Conservation (phyloP, 1,140 invertebrate genomes). For the Atta cephalotes region DNA sequence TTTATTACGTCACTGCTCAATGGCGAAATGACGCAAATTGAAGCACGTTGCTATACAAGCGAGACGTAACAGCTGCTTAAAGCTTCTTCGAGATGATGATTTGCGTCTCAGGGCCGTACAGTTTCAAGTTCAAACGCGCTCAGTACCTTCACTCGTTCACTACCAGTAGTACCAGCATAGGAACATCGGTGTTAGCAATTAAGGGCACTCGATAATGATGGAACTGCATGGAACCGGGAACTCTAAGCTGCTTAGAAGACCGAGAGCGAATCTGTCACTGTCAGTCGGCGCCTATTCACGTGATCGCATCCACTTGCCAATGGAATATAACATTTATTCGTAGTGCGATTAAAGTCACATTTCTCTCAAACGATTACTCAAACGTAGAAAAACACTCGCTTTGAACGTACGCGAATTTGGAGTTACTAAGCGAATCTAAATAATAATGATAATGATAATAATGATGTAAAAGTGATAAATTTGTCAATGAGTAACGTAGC, state of each 20-base stretch:
- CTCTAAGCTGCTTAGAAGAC: conserved; percentile 60
- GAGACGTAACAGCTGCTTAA: conserved; percentile 63
- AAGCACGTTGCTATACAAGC: conserved; percentile 67
- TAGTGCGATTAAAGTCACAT: conserved; percentile 50
- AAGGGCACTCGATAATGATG: conserved; percentile 75
- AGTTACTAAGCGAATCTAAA: background rate
- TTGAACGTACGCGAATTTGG: conserved; percentile 26
- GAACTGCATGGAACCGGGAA: conserved; percentile 61
- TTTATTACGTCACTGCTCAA: conserved; percentile 11
- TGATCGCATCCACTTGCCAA: conserved; percentile 36
- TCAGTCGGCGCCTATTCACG: conserved; percentile 70
- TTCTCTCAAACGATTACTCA: conserved; percentile 2
- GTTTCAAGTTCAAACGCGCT: conserved; percentile 73
- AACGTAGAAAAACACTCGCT: background rate
- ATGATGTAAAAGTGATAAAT: background rate
- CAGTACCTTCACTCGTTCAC: conserved; percentile 15
- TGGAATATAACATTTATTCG: conserved; percentile 38
- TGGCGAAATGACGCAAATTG: conserved; percentile 49
- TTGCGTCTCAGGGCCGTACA: conserved; percentile 68
- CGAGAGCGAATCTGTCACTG: conserved; percentile 73
- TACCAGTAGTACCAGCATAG: background rate
- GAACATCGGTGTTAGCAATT: conserved; percentile 66
- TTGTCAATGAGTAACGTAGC: background rate
- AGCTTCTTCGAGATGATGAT: conserved; percentile 63
- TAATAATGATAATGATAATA: background rate